phyloP scores from a whole-genome alignment of 2,888 invertebrate species.

The Congeria kusceri region DNA sequence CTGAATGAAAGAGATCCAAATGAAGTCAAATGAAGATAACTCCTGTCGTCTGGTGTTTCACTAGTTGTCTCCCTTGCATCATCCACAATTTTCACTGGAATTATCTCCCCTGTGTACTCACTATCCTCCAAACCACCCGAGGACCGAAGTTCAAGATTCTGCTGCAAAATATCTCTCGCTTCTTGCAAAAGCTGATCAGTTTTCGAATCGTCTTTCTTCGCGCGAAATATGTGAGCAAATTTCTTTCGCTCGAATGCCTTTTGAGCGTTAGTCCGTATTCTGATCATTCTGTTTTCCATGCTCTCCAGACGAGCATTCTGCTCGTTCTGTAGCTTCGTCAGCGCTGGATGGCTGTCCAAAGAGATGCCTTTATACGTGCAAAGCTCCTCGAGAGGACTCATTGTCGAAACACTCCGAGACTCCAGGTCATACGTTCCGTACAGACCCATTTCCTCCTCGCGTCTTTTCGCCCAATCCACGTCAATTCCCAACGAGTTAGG shows the following conservation, averaged over 20 bases:
- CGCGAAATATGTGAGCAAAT: conserved; percentile 78
- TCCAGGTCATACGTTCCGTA: conserved; percentile 7
- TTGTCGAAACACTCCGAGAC: conserved; percentile 15
- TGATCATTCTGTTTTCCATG: conserved; percentile 77
- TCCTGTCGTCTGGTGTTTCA: conserved; percentile 24
- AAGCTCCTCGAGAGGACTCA: conserved; percentile 54
- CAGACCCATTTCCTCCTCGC: conserved; percentile 24
- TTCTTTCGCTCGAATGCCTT: conserved; percentile 78
- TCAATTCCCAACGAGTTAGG: conserved; percentile 48
- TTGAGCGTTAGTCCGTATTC: conserved; percentile 77
- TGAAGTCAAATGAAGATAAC: conserved; percentile 52
- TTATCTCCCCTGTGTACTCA: conserved; percentile 79
- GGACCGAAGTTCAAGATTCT: conserved; percentile 59
- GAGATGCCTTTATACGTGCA: conserved; percentile 64
- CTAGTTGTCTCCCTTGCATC: conserved; percentile 42
- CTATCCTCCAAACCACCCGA: conserved; percentile 39
- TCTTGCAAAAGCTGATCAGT: conserved; percentile 71
- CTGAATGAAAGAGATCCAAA: conserved; percentile 62
- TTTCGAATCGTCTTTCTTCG: conserved; percentile 68
- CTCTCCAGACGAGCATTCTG: conserved; percentile 78
- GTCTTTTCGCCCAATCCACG: conserved; percentile 38
- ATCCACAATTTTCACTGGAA: conserved; percentile 76
- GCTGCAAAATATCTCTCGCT: conserved; percentile 69
- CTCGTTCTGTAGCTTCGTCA: conserved; percentile 79
- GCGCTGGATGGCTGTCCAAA: conserved; percentile 77